phyloP scores from a whole-genome alignment of 2,797 vertebrate species.

The Mycteria americana region DNA sequence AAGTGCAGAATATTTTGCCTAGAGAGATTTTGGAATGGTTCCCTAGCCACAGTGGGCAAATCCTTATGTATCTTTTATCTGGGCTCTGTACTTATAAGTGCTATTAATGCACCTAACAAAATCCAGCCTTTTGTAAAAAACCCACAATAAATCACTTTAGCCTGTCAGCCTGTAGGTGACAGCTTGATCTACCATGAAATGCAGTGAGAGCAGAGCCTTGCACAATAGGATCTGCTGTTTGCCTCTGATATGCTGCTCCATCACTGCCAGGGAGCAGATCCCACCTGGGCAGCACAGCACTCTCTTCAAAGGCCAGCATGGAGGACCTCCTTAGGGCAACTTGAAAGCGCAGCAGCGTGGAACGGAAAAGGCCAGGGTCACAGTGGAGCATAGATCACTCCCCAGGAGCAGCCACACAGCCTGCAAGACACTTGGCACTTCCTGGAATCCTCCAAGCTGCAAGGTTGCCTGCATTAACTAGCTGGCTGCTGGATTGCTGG shows the following conservation, averaged over 20 bases:
- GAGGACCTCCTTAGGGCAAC: slow-evolving; percentile 30
- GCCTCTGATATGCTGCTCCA: neutral
- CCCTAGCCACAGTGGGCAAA: neutral
- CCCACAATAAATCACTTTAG: neutral
- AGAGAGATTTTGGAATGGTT: neutral
- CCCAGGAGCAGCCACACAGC: slow-evolving; percentile 24
- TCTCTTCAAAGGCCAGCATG: slow-evolving; percentile 34
- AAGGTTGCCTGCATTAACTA: slow-evolving; percentile 24
- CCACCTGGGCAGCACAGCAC: slow-evolving; percentile 12
- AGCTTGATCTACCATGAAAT: neutral
- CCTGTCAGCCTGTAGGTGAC: neutral
- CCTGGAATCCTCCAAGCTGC: neutral
- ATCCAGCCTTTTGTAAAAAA: neutral
- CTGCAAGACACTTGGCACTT: neutral
- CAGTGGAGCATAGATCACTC: slow-evolving; percentile 35
- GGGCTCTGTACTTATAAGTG: neutral
- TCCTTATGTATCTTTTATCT: neutral
- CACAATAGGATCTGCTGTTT: neutral
- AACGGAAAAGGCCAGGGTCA: slow-evolving; percentile 46
- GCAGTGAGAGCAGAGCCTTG: neutral
- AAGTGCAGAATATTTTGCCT: neutral
- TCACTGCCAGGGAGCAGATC: neutral
- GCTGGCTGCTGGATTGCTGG: slow-evolving; percentile 15
- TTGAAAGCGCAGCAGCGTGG: neutral
- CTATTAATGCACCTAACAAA: neutral